Base-by-base conservation (phyloP, 2,113 vertebrate species). In the Elachura formosa region DNA sequence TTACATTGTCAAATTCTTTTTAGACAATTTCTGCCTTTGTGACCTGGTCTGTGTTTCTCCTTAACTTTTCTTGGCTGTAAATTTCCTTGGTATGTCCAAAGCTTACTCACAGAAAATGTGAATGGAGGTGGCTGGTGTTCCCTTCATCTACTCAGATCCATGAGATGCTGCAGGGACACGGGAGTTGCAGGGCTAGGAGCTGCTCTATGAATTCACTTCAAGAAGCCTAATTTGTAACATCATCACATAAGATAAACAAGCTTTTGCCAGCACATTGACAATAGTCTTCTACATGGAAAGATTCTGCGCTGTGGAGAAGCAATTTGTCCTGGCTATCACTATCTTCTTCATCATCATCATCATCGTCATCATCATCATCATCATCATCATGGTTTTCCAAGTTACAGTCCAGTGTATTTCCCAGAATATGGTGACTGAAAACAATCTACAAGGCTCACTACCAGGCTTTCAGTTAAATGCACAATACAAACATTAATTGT, bases 241-340 rank as follows among this genome's bases (percentile, higher is more conserved):
- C 33, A 52, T 5, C 26, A 11, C 2, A 0, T 14, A 43, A 56
- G 21, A 73, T 0, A 1, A 87, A 52, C 16, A 68, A 69, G 3
- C 1, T 77, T 88, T 79, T 58, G 10, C 9, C 1, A 8, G 8
- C 36, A 31, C 2, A 72, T 61, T 41, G 13, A 21, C 52, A 43
- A 46, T 16, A 49, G 23, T 52, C 84, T 75, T 75, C 51, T 54
- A 22, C 11, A 8, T 28, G 12, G 10, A 64, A 71, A 48, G 12
- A 34, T 33, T 33, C 26, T 55, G 18, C 12, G 3, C 13, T 49
- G 11, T 51, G 12, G 14, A 16, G 15, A 46, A 86, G 5, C 5
- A 12, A 4, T 52, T 38, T 62, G 8, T 52, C 40, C 29, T 51
- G 43, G 3, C 8, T 68, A 49, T 19, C 11, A 21, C 26, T 29